Evolutionary conservation across 2,797 vertebrate species (phyloP).

Genomic region (Malacoraja senta): DNA sequence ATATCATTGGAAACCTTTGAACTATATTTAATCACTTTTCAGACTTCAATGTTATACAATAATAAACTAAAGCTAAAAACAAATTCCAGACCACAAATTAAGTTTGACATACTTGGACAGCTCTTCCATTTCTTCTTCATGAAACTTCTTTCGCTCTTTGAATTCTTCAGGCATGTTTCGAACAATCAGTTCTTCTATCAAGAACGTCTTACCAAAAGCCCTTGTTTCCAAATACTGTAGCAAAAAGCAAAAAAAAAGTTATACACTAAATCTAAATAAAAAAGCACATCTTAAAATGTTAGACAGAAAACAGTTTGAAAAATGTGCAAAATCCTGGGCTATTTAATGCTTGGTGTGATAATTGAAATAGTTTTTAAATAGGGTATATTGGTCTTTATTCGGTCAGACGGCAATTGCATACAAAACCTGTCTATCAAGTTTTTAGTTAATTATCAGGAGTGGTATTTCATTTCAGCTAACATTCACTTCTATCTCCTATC

Average conservation of each 20-base stretch:
- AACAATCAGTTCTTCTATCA: slow-evolving; percentile 80
- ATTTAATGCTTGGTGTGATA: not conserved
- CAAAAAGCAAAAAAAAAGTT: not conserved
- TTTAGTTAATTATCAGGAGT: not conserved
- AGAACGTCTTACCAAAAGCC: slow-evolving; percentile 76
- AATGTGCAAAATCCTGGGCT: not conserved
- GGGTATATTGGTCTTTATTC: not conserved
- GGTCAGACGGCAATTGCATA: too few species aligned
- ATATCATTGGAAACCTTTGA: too few species aligned
- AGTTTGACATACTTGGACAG: slow-evolving; percentile 72
- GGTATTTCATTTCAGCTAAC: not conserved
- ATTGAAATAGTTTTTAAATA: not conserved
- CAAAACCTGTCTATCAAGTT: not conserved
- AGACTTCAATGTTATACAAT: too few species aligned
- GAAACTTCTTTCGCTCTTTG: slow-evolving; percentile 77
- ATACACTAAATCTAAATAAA: not conserved
- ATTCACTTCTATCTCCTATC: not conserved
- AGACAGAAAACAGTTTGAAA: not conserved
- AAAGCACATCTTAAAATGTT: not conserved
- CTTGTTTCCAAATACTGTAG: slow-evolving; percentile 77
- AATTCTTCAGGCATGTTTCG: slow-evolving; percentile 76
- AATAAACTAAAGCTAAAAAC: too few species aligned
- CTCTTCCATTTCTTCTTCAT: slow-evolving; percentile 86
- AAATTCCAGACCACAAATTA: not conserved
- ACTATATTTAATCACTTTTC: too few species aligned